These are phyloP conservation scores for Micromussa lordhowensis DNA, from an alignment of 92 coral and sea anemone genomes.

Conservation along the genomic window DNA sequence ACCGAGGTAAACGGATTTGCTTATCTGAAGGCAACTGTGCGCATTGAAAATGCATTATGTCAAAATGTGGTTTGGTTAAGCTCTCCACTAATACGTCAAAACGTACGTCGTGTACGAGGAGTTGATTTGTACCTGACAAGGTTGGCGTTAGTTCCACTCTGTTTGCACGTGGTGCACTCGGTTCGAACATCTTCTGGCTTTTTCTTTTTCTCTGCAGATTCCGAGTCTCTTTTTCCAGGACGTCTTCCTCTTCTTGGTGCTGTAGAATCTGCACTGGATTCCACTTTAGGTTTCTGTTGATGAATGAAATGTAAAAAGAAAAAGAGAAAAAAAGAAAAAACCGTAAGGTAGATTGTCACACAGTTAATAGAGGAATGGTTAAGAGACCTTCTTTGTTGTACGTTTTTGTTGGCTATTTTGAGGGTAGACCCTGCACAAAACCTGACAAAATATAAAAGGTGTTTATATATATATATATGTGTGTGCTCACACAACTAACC, in stretches of 20 bases:
- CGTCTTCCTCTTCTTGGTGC: conserved; percentile 28
- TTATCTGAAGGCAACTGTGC: no score
- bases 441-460: no score
- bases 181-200: conserved; percentile 67
- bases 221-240: conserved; percentile 18
- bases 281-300: conserved; percentile 4
- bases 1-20: no score
- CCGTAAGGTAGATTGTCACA: no score
- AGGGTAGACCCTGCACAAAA: no score
- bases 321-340: no score
- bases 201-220: conserved; percentile 38
- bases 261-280: conserved; percentile 13
- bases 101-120: background rate
- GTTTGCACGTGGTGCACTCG: conserved; percentile 77
- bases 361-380: no score
- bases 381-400: no score
- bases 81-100: background rate
- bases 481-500: no score
- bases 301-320: background rate
- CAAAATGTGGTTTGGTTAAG: no score
- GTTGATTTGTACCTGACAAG: conserved; percentile 83
- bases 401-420: no score
- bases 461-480: no score
- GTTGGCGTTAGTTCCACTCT: conserved; percentile 81
- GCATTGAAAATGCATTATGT: background rate